Base-by-base conservation (phyloP, 2,797 vertebrate species). In the Liparis tanakae region DNA sequence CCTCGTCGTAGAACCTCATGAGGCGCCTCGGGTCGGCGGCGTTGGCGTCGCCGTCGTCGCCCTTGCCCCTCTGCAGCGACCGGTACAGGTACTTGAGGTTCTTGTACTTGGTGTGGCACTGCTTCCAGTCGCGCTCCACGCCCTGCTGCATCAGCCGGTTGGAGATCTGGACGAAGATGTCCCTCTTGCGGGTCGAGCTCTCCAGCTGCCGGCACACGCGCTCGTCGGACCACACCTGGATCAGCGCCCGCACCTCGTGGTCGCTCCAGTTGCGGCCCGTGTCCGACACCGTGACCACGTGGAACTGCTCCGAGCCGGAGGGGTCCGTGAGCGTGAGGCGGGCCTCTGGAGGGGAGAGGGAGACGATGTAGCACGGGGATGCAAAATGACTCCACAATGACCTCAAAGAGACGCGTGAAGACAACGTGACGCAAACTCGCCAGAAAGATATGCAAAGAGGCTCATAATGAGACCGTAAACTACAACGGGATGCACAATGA, bases 71-170 rank as follows among this genome's bases (percentile, higher is more conserved):
- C 75, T 96, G 96, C 36, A 96, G 91, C 18, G 95, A 94, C 0
- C 95, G 94, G 74, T 98, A 96, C 55, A 97, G 93, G 2, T 96
- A 97, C 92, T 98, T 97, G 53, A 97, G 93, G 88, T 97, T 97
- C 85, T 96, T 97, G 90, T 96, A 96, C 86, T 97, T 97, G 8
- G 95, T 96, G 76, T 92, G 93, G 74, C 95, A 97, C 72, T 97
- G 95, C 76, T 97, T 98, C 96, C 95, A 96, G 92, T 97, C 96
- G 5, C 95, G 95, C 9, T 97, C 96, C 18, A 96, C 95, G 66
- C 96, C 95, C 67, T 94, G 90, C 82, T 95, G 94, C 92, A 94
- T 90, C 61, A 97, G 63, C 79, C 93, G 91, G 85, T 92, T 94
- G 67, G 95, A 95, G 87, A 96, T 97, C 93, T 97, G 95, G 82